Conservation (phyloP, 2,113 vertebrate genomes). For the Salvelinus namaycush region DNA sequence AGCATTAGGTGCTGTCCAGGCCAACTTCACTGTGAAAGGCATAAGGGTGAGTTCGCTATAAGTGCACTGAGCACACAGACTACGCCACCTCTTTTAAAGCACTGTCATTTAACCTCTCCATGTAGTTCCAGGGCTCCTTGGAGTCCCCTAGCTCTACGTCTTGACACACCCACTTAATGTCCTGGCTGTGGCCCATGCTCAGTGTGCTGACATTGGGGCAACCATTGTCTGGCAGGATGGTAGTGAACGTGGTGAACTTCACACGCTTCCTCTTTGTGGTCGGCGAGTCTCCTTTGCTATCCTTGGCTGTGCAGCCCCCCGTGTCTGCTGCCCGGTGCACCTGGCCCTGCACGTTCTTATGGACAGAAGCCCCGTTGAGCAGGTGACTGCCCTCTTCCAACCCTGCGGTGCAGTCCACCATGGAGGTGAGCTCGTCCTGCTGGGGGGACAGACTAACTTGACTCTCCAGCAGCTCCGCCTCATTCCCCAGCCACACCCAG, state of each 20-base stretch:
- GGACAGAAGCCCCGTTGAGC: conserved; percentile 77
- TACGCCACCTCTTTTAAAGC: conserved; percentile 75
- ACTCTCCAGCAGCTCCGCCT: conserved; percentile 86
- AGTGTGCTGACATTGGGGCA: conserved; percentile 81
- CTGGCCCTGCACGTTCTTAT: conserved; percentile 78
- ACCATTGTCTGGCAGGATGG: conserved; percentile 79
- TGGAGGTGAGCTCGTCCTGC: conserved; percentile 82
- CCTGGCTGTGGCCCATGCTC: conserved; percentile 76
- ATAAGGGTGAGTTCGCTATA: conserved; percentile 77
- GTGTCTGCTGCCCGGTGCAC: conserved; percentile 68
- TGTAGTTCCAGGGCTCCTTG: conserved; percentile 82
- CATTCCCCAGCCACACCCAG: conserved; percentile 97
- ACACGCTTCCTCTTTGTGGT: conserved; percentile 90
- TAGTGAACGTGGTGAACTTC: conserved; percentile 90
- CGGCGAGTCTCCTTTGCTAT: conserved; percentile 79
- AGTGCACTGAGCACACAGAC: conserved; percentile 45
- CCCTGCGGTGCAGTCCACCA: conserved; percentile 80
- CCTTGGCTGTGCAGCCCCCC: conserved; percentile 62
- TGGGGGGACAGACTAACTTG: conserved; percentile 73
- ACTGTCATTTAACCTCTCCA: conserved; percentile 85
- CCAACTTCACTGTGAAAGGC: conserved; percentile 72
- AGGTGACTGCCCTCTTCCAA: conserved; percentile 80
- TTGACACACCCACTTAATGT: conserved; percentile 91
- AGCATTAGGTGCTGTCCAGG: not conserved
- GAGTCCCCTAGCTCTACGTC: conserved; percentile 81